Base-by-base conservation (phyloP, 2,113 vertebrate species). In the Ranitomeya variabilis region DNA sequence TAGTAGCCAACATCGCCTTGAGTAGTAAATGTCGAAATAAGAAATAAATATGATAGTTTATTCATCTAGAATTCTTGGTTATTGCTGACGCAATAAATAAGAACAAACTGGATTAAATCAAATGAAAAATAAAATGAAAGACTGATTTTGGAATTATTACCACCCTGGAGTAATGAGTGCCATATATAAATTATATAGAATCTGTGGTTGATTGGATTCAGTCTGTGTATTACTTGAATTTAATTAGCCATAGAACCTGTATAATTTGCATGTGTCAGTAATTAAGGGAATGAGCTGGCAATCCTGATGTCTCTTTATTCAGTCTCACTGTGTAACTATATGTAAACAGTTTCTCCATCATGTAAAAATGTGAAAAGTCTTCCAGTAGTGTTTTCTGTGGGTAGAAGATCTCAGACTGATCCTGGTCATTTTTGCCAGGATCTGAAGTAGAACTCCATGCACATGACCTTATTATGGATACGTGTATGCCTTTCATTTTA, bases 231-330 rank as follows among this genome's bases (percentile, higher is more conserved):
- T 80, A 80, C 55, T 23, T 80, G 55, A 37, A 23, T 59, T 15
- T 16, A 80, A 26, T 80, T 80, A 80, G 21, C 54, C 26, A 57
- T 19, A 62, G 57, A 60, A 81, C 57, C 57, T 18, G 26, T 37
- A 26, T 37, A 11, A 81, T 37, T 81, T 59, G 26, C 57, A 81
- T 81, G 26, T 81, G 26, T 60, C 57, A 11, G 57, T 81, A 81
- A 81, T 81, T 81, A 81, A 81, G n/a, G 79, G 79, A 16, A 37
- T 81, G 57, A 81, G 79, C 16, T 19, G 55, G 57, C 57, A 77
- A 77, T 45, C 74, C 13, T 77, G 37, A 8, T 52, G 37, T 11
- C 73, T 76, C 73, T 76, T 77, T 77, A 77, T 77, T 77, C 45
- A 51, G 16, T 51, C 37, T 76, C 16, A 21, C 15, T 37, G 16